phyloP scores from a whole-genome alignment of 2,888 invertebrate genomes.

The Drosophila prostipennis region DNA sequence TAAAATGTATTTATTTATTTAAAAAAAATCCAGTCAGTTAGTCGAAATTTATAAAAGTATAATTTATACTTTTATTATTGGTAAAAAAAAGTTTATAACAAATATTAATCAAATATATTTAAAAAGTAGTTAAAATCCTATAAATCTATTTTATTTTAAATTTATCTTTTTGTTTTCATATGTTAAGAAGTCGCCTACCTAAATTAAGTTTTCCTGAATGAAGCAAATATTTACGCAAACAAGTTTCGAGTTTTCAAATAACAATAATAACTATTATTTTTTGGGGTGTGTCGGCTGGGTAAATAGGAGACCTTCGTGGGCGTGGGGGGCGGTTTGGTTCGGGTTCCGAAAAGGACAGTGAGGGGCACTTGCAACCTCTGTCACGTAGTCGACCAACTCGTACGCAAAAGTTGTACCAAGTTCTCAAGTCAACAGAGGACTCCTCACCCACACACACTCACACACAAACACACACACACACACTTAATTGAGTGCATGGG shows the following conservation, averaged over 20 bases:
- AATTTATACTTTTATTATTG: too few species aligned
- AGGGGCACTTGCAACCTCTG: conserved; percentile 26
- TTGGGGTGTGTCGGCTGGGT: conserved; percentile 12
- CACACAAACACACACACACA: conserved; percentile 1
- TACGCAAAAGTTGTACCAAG: conserved; percentile 47
- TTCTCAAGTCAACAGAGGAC: conserved; percentile 43
- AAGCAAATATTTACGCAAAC: conserved; percentile 4
- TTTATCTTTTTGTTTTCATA: too few species aligned
- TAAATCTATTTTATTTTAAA: too few species aligned
- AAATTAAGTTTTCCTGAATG: not conserved
- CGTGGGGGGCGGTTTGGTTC: not conserved
- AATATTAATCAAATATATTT: too few species aligned
- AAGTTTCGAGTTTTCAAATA: not conserved
- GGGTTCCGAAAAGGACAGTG: not conserved
- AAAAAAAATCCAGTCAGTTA: too few species aligned
- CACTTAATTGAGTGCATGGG: conserved; percentile 35
- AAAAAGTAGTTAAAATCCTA: too few species aligned
- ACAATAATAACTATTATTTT: conserved; percentile 8
- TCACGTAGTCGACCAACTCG: conserved; percentile 41
- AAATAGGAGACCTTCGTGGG: not conserved
- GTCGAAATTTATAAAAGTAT: too few species aligned
- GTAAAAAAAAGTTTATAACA: too few species aligned
- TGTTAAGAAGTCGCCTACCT: not conserved
- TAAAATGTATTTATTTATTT: too few species aligned
- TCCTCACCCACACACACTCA: conserved; percentile 3